Evolutionary conservation across 2,888 invertebrate genomes (phyloP).

Genomic region (Athripsodes cinereus): DNA sequence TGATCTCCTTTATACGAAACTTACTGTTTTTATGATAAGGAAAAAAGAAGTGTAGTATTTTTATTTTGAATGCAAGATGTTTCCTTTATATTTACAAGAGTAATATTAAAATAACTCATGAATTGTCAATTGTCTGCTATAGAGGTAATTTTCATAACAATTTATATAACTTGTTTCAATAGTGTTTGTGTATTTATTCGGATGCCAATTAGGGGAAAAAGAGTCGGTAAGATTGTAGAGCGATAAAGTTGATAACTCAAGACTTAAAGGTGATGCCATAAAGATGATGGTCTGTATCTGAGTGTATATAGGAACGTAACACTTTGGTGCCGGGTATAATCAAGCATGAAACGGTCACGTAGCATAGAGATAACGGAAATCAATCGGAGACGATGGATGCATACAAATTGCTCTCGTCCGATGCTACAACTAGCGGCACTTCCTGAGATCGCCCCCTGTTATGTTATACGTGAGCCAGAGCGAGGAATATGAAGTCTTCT

Average conservation of each 20-base stretch:
- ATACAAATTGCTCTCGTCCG: constrained; percentile 9
- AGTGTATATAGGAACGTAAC: not conserved
- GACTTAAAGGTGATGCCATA: not conserved
- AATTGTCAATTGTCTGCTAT: too few species aligned
- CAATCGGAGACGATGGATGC: constrained; percentile 24
- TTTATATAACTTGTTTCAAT: too few species aligned
- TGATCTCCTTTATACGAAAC: too few species aligned
- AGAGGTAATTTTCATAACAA: too few species aligned
- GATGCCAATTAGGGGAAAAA: too few species aligned
- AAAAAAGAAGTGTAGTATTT: too few species aligned
- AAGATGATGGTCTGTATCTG: not conserved
- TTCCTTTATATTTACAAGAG: too few species aligned
- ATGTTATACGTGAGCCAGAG: not conserved
- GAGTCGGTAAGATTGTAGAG: not conserved
- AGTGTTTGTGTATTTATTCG: too few species aligned
- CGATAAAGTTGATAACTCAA: not conserved
- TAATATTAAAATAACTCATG: too few species aligned
- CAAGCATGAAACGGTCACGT: constrained; percentile 25
- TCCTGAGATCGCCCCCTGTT: not conserved
- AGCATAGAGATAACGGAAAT: constrained; percentile 27
- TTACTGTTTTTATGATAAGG: too few species aligned
- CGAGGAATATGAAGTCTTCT: not conserved
- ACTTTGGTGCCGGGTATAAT: not conserved
- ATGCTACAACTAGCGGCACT: not conserved
- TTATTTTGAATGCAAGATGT: too few species aligned